Conservation (phyloP, 2,888 invertebrate species). For the Nymphalis urticae region DNA sequence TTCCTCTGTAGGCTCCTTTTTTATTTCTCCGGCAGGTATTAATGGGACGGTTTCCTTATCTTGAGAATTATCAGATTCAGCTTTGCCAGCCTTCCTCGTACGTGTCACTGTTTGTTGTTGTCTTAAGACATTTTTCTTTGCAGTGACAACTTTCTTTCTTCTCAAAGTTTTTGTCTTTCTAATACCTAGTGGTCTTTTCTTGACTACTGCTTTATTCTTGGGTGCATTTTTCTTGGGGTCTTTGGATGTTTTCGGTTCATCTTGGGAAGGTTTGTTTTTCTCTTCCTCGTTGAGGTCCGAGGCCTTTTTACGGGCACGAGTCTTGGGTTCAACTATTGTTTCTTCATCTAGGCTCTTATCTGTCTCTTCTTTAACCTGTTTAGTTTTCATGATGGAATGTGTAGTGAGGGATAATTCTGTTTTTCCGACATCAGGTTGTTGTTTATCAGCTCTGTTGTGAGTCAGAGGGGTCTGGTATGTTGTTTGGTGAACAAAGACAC, state of each 20-base stretch:
- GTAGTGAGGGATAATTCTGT: conserved; percentile 70
- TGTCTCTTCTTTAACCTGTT: conserved; percentile 72
- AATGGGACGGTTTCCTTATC: conserved; percentile 66
- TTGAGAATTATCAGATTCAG: conserved; percentile 59
- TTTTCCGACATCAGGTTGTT: conserved; percentile 75
- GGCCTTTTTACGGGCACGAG: conserved; percentile 75
- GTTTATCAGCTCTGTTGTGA: conserved; percentile 46
- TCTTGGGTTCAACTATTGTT: conserved; percentile 70
- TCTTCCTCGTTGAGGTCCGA: conserved; percentile 68
- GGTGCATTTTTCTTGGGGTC: conserved; percentile 64
- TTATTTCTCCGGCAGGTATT: conserved; percentile 73
- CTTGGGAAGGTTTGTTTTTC: conserved; percentile 62
- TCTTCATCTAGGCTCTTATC: conserved; percentile 76
- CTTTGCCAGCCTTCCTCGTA: conserved; percentile 64
- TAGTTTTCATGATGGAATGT: conserved; percentile 81
- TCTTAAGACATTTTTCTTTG: conserved; percentile 69
- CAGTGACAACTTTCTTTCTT: conserved; percentile 63
- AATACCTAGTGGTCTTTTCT: conserved; percentile 73
- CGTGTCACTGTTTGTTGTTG: conserved; percentile 52
- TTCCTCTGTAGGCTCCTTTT: conserved; percentile 73
- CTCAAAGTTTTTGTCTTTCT: conserved; percentile 66
- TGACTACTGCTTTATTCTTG: conserved; percentile 69
- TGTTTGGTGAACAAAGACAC: conserved; percentile 11
- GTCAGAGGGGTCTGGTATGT: conserved; percentile 21
- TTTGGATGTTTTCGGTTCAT: conserved; percentile 74